Evolutionary conservation across 1,140 invertebrate species (phyloP).

Genomic region (Euura lappo): DNA sequence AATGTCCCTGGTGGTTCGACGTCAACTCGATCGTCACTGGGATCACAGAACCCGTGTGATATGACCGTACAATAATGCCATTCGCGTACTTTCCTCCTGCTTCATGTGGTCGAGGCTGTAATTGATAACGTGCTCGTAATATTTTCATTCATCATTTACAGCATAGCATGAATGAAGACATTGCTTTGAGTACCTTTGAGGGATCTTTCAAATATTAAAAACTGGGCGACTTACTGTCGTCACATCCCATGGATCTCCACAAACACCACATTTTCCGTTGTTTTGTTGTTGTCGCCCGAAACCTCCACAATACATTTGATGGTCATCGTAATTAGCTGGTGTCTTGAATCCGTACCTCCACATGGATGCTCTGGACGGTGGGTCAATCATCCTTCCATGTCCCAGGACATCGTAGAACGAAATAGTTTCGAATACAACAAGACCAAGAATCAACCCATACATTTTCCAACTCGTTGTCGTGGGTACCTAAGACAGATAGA

Average conservation of each 20-base stretch:
- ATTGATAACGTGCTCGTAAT: conserved; percentile 11
- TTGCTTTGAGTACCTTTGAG: neutral
- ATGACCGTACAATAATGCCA: conserved; percentile 80
- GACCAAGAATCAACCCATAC: conserved; percentile 16
- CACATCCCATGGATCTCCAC: conserved; percentile 83
- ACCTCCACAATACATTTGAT: neutral
- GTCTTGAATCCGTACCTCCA: conserved; percentile 75
- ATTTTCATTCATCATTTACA: no score
- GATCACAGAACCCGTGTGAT: conserved; percentile 71
- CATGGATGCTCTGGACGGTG: conserved; percentile 82
- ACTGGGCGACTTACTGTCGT: conserved; percentile 48
- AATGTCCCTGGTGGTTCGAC: conserved; percentile 83
- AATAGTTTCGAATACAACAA: conserved; percentile 24
- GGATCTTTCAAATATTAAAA: neutral
- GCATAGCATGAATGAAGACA: no score
- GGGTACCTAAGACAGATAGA: no score
- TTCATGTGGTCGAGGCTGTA: conserved; percentile 80
- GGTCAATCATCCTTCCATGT: conserved; percentile 86
- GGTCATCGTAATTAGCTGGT: conserved; percentile 57
- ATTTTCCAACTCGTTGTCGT: neutral
- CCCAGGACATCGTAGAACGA: conserved; percentile 34
- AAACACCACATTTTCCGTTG: conserved; percentile 79
- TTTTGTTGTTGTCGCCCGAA: neutral
- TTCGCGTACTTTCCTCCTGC: conserved; percentile 83
- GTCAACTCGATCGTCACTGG: conserved; percentile 79